Evolutionary conservation across 2,113 vertebrate genomes (phyloP).

Genomic region (Leucoraja erinaceus): DNA sequence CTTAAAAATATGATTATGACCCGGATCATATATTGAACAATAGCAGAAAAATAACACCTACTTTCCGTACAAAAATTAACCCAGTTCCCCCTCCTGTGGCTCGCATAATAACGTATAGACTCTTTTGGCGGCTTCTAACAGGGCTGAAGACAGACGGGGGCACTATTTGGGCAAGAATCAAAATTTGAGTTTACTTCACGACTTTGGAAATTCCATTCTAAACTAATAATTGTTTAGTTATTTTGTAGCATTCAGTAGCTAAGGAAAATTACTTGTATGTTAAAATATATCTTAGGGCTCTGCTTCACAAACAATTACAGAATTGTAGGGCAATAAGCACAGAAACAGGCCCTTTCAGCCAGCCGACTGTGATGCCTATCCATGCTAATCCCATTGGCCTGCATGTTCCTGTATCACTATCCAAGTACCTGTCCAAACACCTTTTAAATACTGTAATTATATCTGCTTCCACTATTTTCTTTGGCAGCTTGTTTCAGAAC

Average conservation of each 20-base stretch:
- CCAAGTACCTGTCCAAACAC: too few species aligned
- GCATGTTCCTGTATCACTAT: too few species aligned
- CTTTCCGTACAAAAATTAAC: neutral
- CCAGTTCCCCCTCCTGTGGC: neutral
- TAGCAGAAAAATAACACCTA: neutral
- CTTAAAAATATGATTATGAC: neutral
- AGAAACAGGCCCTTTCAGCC: too few species aligned
- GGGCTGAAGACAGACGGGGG: neutral
- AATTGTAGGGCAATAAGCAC: too few species aligned
- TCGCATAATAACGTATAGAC: neutral
- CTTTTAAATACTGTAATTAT: too few species aligned
- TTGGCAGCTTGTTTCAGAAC: too few species aligned
- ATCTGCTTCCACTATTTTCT: too few species aligned
- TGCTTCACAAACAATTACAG: too few species aligned
- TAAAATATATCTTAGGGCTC: neutral
- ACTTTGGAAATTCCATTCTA: neutral
- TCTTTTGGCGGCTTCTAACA: neutral
- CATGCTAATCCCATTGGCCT: too few species aligned
- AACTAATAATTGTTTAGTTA: neutral
- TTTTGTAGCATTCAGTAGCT: neutral
- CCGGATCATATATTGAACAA: neutral
- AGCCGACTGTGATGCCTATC: too few species aligned
- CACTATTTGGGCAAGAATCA: neutral
- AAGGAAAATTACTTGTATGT: neutral
- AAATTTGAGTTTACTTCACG: neutral